Conservation (phyloP, 35 echinoderm and acorn worm species). For the Eucidaris tribuloides region DNA sequence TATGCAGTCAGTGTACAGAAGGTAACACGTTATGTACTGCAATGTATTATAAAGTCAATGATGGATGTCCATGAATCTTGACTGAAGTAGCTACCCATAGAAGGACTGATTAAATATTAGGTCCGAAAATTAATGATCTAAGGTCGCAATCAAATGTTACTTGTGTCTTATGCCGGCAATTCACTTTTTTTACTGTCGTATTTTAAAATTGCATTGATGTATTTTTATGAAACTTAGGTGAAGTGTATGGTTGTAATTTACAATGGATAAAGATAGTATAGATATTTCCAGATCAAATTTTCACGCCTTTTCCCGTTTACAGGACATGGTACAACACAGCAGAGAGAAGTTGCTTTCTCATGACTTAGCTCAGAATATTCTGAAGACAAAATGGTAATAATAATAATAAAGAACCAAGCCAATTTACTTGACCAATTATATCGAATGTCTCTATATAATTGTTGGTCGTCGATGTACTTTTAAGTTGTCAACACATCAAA, state of each 20-base stretch:
- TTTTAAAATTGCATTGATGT: background rate
- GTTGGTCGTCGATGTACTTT: background rate
- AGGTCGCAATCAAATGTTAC: background rate
- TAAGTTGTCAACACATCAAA: background rate
- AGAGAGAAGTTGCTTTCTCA: slow-evolving; percentile 27
- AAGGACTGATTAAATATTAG: no score
- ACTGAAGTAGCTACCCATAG: no score
- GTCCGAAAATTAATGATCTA: no score
- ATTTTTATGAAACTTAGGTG: background rate
- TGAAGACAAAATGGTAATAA: slow-evolving; percentile 47
- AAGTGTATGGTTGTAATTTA: background rate
- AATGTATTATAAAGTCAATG: no score
- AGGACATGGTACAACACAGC: slow-evolving; percentile 32
- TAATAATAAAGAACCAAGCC: background rate
- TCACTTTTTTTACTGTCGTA: background rate
- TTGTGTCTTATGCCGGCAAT: background rate
- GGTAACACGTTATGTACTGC: no score
- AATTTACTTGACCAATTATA: background rate
- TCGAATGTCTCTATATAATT: background rate
- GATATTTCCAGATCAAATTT: background rate
- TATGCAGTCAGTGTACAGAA: no score
- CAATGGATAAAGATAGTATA: background rate
- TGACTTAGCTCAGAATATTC: slow-evolving; percentile 14
- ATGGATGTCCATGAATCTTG: no score
- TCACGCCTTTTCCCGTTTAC: background rate